Evolutionary conservation across 2,113 vertebrate species (phyloP), one percentile per base, ranked within the genome.

Genomic region (Tympanuchus pallidicinctus): DNA sequence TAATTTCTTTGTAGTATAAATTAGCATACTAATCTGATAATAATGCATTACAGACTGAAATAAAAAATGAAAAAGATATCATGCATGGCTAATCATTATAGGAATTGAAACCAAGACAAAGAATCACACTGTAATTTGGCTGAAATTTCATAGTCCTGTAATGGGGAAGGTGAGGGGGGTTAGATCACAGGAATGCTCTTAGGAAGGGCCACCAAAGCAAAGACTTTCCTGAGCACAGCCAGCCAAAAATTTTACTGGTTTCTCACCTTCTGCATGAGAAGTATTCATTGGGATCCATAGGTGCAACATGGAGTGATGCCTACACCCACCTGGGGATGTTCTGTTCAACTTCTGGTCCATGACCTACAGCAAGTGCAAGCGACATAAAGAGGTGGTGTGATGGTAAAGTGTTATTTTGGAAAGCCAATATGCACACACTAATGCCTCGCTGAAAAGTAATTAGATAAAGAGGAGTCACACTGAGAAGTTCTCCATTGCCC

Each of bases 21-120:
- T 95, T 95, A 92, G 80, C 90, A 92, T 86, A 67, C 24, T 95
- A 89, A 95, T 92, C 92, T 92, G 84, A 94, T 95, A 92, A 92
- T 82, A 86, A 92, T 86, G 34, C 43, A 80, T 92, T 92, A 92
- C 28, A 73, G 66, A 25, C 43, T 5, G 9, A 0, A 6, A 63
- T 54, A 50, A 43, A 47, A 42, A 43, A 54, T 36, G 11, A 42
- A 38, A 38, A 43, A 75, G 12, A 50, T 52, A 67, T 69, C n/a
- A 54, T 2, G 3, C 67, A 36, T 72, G 72, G 76, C 47, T 82
- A 82, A 91, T 85, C 84, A 22, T 86, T 75, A 66, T 50, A 82
- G 76, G 81, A 76, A 76, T 11, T 59, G 76, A 94, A 86, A 71
- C 11, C 48, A 57, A 75, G 80, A 85, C 78, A 90, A 89, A 89